phyloP scores from a whole-genome alignment of 2,888 invertebrate genomes.

The Athalia cordata region DNA sequence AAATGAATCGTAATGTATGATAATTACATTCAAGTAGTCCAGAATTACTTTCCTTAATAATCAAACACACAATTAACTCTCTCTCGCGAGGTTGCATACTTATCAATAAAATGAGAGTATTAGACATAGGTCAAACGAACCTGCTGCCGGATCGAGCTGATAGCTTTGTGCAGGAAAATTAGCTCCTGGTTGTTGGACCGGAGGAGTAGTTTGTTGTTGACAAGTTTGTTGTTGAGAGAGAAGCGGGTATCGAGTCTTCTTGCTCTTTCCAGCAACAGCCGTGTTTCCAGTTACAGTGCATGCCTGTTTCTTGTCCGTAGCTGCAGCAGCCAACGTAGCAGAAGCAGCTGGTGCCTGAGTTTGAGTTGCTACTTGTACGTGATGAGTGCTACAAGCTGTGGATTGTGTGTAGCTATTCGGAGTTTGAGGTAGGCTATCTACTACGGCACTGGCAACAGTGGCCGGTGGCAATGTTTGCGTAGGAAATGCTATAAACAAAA shows the following conservation, averaged over 20 bases:
- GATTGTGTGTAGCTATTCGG: conserved; percentile 60
- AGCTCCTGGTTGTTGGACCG: conserved; percentile 53
- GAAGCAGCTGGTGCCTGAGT: conserved; percentile 74
- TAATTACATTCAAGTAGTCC: neutral
- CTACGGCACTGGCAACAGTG: conserved; percentile 56
- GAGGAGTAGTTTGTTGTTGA: conserved; percentile 54
- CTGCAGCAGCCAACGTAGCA: conserved; percentile 58
- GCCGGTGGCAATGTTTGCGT: conserved; percentile 62
- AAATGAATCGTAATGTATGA: neutral
- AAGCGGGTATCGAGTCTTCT: conserved; percentile 71
- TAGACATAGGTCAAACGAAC: conserved; percentile 59
- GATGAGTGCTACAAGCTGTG: conserved; percentile 69
- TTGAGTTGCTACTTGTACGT: conserved; percentile 81
- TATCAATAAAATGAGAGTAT: neutral
- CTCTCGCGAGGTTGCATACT: no score
- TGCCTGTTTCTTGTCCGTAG: conserved; percentile 68
- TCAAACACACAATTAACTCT: no score
- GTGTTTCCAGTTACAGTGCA: conserved; percentile 58
- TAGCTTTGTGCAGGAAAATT: conserved; percentile 74
- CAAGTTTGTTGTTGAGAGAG: conserved; percentile 63
- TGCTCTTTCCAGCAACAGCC: conserved; percentile 68
- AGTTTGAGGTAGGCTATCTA: conserved; percentile 59
- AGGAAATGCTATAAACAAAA: conserved; percentile 61
- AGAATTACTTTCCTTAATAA: no score
- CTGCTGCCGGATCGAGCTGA: conserved; percentile 75